Conservation (phyloP, 2,113 vertebrate genomes). For the Rhinogobius similis region DNA sequence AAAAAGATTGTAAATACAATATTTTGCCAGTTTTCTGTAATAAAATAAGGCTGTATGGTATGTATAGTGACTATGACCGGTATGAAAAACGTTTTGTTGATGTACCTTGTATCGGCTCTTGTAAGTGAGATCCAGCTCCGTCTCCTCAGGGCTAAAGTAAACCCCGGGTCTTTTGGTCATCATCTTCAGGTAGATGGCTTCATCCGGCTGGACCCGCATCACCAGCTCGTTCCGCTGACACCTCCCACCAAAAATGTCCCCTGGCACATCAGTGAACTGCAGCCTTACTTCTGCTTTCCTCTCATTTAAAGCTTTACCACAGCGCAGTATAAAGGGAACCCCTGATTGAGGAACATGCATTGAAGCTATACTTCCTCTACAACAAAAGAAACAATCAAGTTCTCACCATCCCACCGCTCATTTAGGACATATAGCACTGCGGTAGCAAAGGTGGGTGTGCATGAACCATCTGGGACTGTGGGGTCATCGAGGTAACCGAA, state of each 20-base stretch:
- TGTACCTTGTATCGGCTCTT: conserved; percentile 86
- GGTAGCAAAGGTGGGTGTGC: conserved; percentile 86
- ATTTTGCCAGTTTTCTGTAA: not conserved
- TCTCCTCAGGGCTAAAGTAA: conserved; percentile 86
- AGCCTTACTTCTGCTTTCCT: conserved; percentile 87
- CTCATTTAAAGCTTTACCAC: conserved; percentile 91
- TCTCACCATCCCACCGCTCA: conserved; percentile 90
- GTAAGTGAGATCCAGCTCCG: conserved; percentile 90
- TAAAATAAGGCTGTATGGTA: not conserved
- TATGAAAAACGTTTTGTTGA: not conserved
- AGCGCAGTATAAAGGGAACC: conserved; percentile 88
- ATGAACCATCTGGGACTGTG: conserved; percentile 83
- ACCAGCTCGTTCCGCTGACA: conserved; percentile 89
- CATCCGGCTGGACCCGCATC: conserved; percentile 85
- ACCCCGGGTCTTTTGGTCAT: conserved; percentile 89
- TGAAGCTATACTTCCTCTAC: not conserved
- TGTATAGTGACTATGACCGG: not conserved
- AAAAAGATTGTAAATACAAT: not conserved
- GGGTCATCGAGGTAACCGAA: conserved; percentile 86
- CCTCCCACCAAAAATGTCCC: conserved; percentile 82
- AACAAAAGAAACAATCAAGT: not conserved
- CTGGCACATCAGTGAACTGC: conserved; percentile 86
- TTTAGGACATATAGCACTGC: conserved; percentile 86
- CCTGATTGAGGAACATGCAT: conserved; percentile 59
- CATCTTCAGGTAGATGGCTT: conserved; percentile 90